phyloP scores from a whole-genome alignment of 2,113 vertebrate genomes.

The Sterna hirundo region DNA sequence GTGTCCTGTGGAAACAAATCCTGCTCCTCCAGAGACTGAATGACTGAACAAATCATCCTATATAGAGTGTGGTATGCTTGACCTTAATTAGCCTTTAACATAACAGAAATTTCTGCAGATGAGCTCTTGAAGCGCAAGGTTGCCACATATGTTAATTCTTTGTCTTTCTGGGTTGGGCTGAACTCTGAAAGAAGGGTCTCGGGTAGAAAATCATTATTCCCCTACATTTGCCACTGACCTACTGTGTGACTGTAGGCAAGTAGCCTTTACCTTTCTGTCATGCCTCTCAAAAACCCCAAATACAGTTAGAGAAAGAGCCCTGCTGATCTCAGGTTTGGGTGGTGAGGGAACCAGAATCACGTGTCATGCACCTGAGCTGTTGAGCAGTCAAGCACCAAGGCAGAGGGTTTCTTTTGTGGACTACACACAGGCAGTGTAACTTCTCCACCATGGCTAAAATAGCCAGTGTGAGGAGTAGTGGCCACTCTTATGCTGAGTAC shows the following conservation, averaged over 20 bases:
- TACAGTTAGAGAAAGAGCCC: not conserved
- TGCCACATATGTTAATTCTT: rapidly evolving
- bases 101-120: not conserved
- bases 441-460: not conserved
- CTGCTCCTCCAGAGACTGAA: not conserved
- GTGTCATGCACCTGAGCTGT: not conserved
- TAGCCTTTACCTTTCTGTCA: not conserved
- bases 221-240: not conserved
- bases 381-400: not conserved
- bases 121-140: not conserved
- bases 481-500: rapidly evolving
- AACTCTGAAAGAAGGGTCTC: not conserved
- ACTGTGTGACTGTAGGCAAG: not conserved
- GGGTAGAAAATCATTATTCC: not conserved
- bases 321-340: not conserved
- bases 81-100: not conserved
- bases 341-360: not conserved
- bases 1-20: not conserved
- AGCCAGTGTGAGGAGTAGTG: not conserved
- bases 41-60: not conserved
- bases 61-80: not conserved
- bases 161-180: not conserved
- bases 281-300: not conserved
- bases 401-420: not conserved
- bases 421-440: not conserved